Base-by-base conservation (phyloP, 2,888 invertebrate genomes). In the Stenodera caucasica region DNA sequence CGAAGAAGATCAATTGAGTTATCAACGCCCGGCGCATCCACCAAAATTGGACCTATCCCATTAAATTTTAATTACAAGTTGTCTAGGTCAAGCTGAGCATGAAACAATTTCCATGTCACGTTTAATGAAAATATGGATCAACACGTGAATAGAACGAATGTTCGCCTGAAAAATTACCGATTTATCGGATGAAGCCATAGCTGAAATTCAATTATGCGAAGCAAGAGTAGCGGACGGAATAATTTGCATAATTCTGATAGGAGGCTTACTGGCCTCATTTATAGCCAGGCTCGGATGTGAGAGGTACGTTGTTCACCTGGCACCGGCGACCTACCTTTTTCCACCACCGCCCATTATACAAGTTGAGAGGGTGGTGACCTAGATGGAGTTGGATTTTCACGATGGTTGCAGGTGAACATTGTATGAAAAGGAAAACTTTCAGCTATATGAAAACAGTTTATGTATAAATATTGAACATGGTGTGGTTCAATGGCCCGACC, bases 401-500 rank as follows among this genome's bases (percentile, higher is more conserved):
- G 6, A 8, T 7, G 5, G 11, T 11, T 35, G 2, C n/a, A 1
- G 15, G 15, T 4, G 11, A 3, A 12, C 9, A 30, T 2, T 30
- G 30, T 1, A 21, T 18, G 11, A 15, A 45, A 45, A 45, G 45
- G 45, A 45, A 45, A 45, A 45, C 45, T 45, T 45, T 45, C 45
- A 45, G 45, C 45, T 45, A 21, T 45, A 45, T 45, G 45, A 45
- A 21, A 45, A 18, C 5, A 11, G 21, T 9, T 18, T 26, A 26
- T 26, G 26, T 26, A 26, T 26, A 26, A 3, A 3, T 26, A 45
- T 45, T 45, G 35, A 15, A 29, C 53, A 40, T 57, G 60, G 57
- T 57, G n/a, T 68, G 66, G 76, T 74, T 74, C 74, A 75, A 72
- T 67, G 75, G 65, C 77, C 77, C 69, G 74, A 74, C 74, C 75